Evolutionary conservation across 2,888 invertebrate genomes (phyloP).

Genomic region (Antheraea yamamai): DNA sequence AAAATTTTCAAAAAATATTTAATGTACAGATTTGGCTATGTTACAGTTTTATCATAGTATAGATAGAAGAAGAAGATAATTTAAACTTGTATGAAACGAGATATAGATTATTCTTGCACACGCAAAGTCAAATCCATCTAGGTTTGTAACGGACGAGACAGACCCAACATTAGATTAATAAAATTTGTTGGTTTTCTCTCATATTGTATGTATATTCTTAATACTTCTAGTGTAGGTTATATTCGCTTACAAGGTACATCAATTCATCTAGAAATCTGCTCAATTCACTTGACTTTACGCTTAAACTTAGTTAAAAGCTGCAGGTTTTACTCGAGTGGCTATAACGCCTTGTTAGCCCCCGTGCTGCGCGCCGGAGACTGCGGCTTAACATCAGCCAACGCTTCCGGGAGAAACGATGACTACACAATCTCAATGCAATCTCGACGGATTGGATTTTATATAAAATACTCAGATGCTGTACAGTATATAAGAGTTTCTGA

Average conservation of each 20-base stretch:
- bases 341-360: not conserved
- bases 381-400: not conserved
- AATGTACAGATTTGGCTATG: no score
- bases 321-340: slow-evolving; percentile 22
- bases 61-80: no score
- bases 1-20: no score
- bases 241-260: not conserved
- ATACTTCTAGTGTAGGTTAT: no score
- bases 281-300: slow-evolving; percentile 6
- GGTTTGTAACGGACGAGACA: not conserved
- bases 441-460: slow-evolving; percentile 7
- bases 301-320: slow-evolving; percentile 12
- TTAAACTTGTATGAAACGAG: no score
- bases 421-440: slow-evolving; percentile 17
- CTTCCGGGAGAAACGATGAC: slow-evolving; percentile 3
- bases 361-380: not conserved
- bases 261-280: not conserved
- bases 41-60: no score
- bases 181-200: not conserved
- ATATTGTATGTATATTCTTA: not conserved
- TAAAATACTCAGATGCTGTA: not conserved
- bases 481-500: slow-evolving; percentile 1
- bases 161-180: not conserved
- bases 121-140: not conserved
- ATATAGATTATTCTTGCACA: not conserved